Conservation (phyloP, 2,797 vertebrate genomes). For the Tapera naevia region DNA sequence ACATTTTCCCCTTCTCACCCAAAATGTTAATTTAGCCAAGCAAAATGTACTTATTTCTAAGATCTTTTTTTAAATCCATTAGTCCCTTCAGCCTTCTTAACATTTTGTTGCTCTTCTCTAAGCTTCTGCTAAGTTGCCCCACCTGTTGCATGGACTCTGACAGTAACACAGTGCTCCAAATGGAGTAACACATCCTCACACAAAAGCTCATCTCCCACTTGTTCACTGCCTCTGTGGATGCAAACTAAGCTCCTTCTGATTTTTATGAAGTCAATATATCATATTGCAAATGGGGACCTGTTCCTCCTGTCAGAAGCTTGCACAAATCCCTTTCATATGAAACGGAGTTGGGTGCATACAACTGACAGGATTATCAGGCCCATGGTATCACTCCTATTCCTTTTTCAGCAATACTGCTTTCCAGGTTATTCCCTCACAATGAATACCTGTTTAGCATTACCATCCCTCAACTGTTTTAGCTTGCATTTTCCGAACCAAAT, state of each 20-base stretch:
- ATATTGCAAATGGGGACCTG: background rate
- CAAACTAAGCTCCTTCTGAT: background rate
- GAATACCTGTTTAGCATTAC: conserved; percentile 57
- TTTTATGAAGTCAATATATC: conserved; percentile 1
- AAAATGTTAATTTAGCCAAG: background rate
- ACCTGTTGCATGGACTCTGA: conserved; percentile 24
- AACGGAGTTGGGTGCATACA: conserved; percentile 29
- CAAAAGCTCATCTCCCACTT: background rate
- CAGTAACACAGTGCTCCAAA: background rate
- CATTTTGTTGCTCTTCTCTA: background rate
- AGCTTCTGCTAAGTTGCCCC: background rate
- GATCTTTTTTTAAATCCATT: background rate
- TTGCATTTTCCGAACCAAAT: conserved; percentile 29
- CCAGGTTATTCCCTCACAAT: conserved; percentile 63
- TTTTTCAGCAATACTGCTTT: conserved; percentile 61
- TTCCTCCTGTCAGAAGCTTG: conserved; percentile 28
- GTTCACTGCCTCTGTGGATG: background rate
- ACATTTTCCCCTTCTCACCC: background rate
- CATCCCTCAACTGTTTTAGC: background rate
- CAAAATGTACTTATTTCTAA: background rate
- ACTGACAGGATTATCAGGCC: conserved; percentile 57
- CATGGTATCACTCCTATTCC: conserved; percentile 33
- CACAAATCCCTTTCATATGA: conserved; percentile 46
- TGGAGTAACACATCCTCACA: background rate
- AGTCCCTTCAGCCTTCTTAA: background rate